phyloP scores from a whole-genome alignment of 2,113 vertebrate genomes.

The Danionella cerebrum region DNA sequence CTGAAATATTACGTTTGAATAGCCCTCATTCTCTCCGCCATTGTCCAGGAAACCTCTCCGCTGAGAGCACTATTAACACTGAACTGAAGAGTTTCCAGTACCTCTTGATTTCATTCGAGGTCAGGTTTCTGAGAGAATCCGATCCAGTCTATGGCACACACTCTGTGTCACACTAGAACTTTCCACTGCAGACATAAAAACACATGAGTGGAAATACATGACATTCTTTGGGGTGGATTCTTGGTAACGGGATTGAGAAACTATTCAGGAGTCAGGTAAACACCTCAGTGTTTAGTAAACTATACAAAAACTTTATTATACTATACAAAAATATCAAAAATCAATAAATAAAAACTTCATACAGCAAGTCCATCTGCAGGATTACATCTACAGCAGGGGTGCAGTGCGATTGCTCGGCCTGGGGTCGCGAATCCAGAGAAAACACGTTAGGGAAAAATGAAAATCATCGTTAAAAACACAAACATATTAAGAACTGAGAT shows the following conservation, averaged over 20 bases:
- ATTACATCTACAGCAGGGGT: slow-evolving; percentile 28
- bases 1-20: background rate
- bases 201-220: background rate
- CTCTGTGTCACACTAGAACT: background rate
- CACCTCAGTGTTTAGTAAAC: background rate
- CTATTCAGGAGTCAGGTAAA: no score
- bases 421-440: slow-evolving; percentile 11
- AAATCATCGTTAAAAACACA: background rate
- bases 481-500: background rate
- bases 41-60: background rate
- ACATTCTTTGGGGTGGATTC: background rate
- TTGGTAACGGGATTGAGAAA: background rate
- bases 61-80: no score
- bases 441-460: background rate
- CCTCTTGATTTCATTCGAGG: background rate
- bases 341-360: background rate
- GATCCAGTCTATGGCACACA: background rate
- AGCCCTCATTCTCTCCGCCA: background rate
- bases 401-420: slow-evolving; percentile 33
- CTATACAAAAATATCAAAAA: background rate
- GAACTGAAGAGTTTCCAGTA: no score
- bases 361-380: background rate
- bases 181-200: background rate
- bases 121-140: background rate
- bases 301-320: background rate